Percentiles rank a stretch among this genome's conserved stretches.
Evolutionary conservation across 2,113 vertebrate species (phyloP).

Genomic region (Donacobius atricapilla): DNA sequence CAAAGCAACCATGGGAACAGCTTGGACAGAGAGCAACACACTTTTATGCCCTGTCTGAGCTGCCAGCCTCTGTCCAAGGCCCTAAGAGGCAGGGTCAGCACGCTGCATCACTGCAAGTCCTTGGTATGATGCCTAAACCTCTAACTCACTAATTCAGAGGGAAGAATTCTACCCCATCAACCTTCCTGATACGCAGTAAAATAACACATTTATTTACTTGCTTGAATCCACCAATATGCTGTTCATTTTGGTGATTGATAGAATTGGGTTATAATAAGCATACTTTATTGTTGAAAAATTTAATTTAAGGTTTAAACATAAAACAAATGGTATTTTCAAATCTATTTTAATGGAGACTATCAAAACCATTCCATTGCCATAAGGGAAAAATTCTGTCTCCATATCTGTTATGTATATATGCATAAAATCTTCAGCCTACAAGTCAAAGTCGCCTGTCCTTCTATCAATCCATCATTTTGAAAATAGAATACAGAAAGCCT

Average conservation of each 20-base stretch:
- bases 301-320: conserved; percentile 70
- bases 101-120: not conserved
- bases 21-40: not conserved
- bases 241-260: conserved; percentile 65
- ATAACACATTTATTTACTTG: conserved; percentile 64
- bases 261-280: conserved; percentile 70
- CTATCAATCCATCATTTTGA: conserved; percentile 63
- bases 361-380: conserved; percentile 64
- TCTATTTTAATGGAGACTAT: conserved; percentile 67
- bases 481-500: conserved; percentile 63
- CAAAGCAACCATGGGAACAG: not conserved
- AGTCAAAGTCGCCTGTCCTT: conserved; percentile 56
- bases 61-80: not conserved
- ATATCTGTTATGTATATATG: conserved; percentile 62
- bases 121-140: not conserved
- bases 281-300: conserved; percentile 70
- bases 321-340: conserved; percentile 70
- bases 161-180: conserved; percentile 35
- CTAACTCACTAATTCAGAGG: conserved; percentile 10
- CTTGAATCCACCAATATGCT: conserved; percentile 64
- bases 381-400: conserved; percentile 66
- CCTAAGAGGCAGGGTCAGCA: not conserved
- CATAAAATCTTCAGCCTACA: conserved; percentile 64
- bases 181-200: conserved; percentile 52
- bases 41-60: not conserved